phyloP scores from a whole-genome alignment of 2,113 vertebrate species.

The Atherinomorus stipes region DNA sequence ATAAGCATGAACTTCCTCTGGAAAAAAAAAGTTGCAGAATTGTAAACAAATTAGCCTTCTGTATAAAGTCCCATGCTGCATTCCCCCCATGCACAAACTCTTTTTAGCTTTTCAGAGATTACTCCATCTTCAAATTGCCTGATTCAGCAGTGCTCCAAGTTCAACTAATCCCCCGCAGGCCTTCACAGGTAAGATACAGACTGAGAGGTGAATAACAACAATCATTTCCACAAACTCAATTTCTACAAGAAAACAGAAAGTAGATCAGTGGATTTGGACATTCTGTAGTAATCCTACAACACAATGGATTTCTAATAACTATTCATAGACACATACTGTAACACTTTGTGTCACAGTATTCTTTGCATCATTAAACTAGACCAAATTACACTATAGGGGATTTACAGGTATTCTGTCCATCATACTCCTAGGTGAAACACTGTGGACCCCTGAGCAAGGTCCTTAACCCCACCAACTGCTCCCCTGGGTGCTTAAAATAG shows the following conservation, averaged over 20 bases:
- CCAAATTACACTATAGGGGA: not conserved
- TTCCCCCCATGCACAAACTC: conserved; percentile 10
- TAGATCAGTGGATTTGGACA: not conserved
- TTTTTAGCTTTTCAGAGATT: conserved; percentile 24
- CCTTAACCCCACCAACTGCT: too few relatives aligned
- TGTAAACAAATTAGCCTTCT: conserved; percentile 13
- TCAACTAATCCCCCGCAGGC: conserved; percentile 53
- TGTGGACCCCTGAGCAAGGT: too few relatives aligned
- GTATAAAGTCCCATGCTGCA: not conserved
- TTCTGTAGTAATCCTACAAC: not conserved
- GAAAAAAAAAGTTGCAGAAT: not conserved
- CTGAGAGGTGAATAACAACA: not conserved
- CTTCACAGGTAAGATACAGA: conserved; percentile 47
- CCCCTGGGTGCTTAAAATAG: too few relatives aligned
- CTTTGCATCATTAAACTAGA: conserved; percentile 8
- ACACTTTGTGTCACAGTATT: too few relatives aligned
- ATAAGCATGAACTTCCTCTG: not conserved
- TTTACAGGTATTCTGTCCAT: conserved; percentile 6
- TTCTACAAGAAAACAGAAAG: not conserved
- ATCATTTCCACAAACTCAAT: not conserved
- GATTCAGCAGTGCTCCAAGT: conserved; percentile 30
- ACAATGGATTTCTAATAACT: not conserved
- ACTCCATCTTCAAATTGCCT: conserved; percentile 41
- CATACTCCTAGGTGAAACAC: too few relatives aligned
- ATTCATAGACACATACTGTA: too few relatives aligned